A percentile compares a stretch with the other conserved stretches of the same genome.
phyloP scores from a whole-genome alignment of 1,140 invertebrate genomes.

The Euwallacea similis region DNA sequence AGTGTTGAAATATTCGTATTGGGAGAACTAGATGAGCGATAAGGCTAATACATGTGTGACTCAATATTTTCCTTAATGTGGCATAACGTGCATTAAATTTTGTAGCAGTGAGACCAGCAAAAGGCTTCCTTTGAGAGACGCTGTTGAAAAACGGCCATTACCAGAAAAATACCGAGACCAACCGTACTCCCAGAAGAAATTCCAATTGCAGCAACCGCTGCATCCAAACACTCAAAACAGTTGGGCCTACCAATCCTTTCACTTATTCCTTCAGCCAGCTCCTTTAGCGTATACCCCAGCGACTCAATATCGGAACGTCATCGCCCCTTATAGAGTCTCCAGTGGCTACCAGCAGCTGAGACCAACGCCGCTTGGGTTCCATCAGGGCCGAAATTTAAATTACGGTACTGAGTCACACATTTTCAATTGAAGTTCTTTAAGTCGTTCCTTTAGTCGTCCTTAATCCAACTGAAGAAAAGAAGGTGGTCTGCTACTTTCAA shows the following conservation, averaged over 20 bases:
- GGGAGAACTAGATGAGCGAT: neutral
- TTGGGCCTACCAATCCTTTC: neutral
- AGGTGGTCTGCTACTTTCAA: slow-evolving; percentile 69
- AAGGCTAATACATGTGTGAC: neutral
- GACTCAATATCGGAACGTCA: slow-evolving; percentile 33
- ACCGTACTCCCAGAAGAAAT: slow-evolving; percentile 3
- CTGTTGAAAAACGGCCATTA: slow-evolving; percentile 66
- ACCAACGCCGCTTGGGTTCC: slow-evolving; percentile 21
- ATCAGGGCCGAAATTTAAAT: slow-evolving; percentile 35
- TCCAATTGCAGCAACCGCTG: slow-evolving; percentile 1
- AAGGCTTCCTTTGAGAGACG: slow-evolving; percentile 62
- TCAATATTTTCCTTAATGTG: neutral
- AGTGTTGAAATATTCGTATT: too few relatives aligned
- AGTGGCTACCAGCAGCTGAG: slow-evolving; percentile 49
- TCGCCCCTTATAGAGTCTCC: slow-evolving; percentile 45
- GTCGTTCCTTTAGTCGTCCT: too few relatives aligned
- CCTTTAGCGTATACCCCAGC: slow-evolving; percentile 26
- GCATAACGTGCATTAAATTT: slow-evolving; percentile 16
- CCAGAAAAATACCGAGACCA: slow-evolving; percentile 60
- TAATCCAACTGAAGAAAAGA: slow-evolving; percentile 16
- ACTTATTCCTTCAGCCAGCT: neutral
- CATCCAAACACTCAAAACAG: slow-evolving; percentile 4
- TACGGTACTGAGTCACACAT: slow-evolving; percentile 6
- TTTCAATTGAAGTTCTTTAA: too few relatives aligned
- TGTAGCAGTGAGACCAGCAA: slow-evolving; percentile 41